Base-by-base conservation (phyloP, 2,888 invertebrate genomes). In the Hedya salicella region DNA sequence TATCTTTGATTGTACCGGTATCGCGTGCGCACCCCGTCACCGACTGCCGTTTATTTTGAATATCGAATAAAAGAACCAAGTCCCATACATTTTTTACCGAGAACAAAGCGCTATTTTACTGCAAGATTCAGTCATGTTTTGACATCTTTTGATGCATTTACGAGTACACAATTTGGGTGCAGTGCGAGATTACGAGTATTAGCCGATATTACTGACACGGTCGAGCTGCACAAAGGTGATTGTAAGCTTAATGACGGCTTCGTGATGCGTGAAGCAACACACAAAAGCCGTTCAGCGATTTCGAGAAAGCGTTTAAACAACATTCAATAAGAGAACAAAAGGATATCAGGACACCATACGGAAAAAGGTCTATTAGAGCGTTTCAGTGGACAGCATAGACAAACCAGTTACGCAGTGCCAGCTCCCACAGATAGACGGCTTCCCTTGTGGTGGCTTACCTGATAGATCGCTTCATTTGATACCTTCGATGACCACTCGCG, bases 381-480 rank as follows among this genome's bases (percentile, higher is more conserved):
- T 75, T 75, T 70, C 71, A 70, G 71, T 74, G 69, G 69, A 69
- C 70, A 73, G 77, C 82, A 85, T 88, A 88, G 87, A 82, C 78
- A 83, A 90, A 90, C 90, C 86, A 78, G 88, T 88, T 86, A 76
- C 76, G 80, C 78, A 77, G 76, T 78, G 76, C 75, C 77, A 78
- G 83, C 85, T 91, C 90, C 88, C 91, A 91, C 91, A 90, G 90
- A 82, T 83, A 69, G 75, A 81, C 77, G 89, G 90, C 87, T 91
- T 91, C 91, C 78, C 83, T 78, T 91, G 87, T 79, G 87, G 86
- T 87, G 83, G 83, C 81, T 80, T 78, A 80, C 73, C 77, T 78
- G 84, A 85, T 87, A 86, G 85, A 87, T 88, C 85, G 88, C 86
- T 86, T 88, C 85, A 90, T 87, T 80, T 78, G 89, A 91, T 89